phyloP scores from a whole-genome alignment of 2,113 vertebrate genomes.

The Protobothrops mucrosquamatus region DNA sequence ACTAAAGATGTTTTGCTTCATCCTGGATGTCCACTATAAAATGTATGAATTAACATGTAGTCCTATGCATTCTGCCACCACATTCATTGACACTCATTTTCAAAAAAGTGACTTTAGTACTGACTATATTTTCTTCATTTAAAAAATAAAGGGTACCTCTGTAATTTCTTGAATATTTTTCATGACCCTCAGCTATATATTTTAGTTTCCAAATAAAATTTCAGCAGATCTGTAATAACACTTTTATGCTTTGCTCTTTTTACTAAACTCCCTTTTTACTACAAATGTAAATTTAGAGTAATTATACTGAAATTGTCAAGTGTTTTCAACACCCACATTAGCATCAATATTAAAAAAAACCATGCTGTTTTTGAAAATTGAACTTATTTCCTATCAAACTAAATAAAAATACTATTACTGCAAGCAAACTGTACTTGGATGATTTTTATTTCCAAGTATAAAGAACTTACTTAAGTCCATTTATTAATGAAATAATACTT shows the following conservation, averaged over 20 bases:
- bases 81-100: not conserved
- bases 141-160: not conserved
- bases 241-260: not conserved
- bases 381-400: constrained; percentile 28
- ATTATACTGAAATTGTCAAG: constrained; percentile 12
- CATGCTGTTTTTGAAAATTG: not conserved
- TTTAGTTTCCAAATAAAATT: not conserved
- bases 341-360: constrained; percentile 1
- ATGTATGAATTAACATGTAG: not conserved
- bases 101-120: not conserved
- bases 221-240: not conserved
- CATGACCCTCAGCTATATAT: not conserved
- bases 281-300: constrained; percentile 15
- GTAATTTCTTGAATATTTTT: not conserved
- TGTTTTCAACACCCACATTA: constrained; percentile 10
- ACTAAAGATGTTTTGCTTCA: not conserved
- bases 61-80: not conserved
- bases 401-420: not conserved
- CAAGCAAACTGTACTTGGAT: not conserved
- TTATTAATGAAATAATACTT: not conserved
- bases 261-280: not conserved
- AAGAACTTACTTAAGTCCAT: constrained; percentile 1
- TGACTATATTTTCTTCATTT: not conserved
- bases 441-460: not conserved
- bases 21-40: not conserved